Evolutionary conservation across 2,797 vertebrate genomes (phyloP), one percentile per base, ranked within the genome.

Genomic region (Gobionotothen gibberifrons): DNA sequence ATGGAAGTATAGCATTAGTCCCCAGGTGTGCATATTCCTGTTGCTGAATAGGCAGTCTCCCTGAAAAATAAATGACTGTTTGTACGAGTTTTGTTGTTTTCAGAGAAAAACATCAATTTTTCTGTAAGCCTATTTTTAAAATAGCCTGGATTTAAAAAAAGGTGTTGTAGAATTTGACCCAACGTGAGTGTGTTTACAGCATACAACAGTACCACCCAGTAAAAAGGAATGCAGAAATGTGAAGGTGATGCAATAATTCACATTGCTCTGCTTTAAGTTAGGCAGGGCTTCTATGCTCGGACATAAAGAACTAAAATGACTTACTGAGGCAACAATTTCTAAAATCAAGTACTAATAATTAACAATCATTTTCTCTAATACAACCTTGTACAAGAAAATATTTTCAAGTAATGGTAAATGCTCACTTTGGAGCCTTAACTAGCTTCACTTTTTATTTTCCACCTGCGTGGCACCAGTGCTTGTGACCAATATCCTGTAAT

Each of bases 211-310:
- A 26, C 26, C 26, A 26, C 26, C 26, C 26, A 5, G 26, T 26
- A 26, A 26, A 32, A 42, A 26, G 36, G 15, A 29, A 47, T 29
- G 22, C 49, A 16, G 21, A 60, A n/a, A 56, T 42, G 44, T 54
- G 22, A 47, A 36, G 57, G 62, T 58, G 39, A 56, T 70, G 21
- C 51, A 48, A 59, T 47, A 12, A 22, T 46, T 69, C 57, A 67
- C 61, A 56, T 57, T 26, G 56, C 48, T 49, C 19, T 12, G 49
- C 66, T 43, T 66, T 13, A 36, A 44, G 5, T 29, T 57, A 52
- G 6, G 4, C 32, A 12, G 29, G 29, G 44, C 26, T 26, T 26
- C 53, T 46, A 5, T 47, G 4, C 47, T 58, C 46, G 7, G 2
- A 47, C n/a, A 21, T 32, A 21, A 21, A 40, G 11, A 12, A 1